Evolutionary conservation across 2,113 vertebrate genomes (phyloP).

Genomic region (Peromyscus californicus): DNA sequence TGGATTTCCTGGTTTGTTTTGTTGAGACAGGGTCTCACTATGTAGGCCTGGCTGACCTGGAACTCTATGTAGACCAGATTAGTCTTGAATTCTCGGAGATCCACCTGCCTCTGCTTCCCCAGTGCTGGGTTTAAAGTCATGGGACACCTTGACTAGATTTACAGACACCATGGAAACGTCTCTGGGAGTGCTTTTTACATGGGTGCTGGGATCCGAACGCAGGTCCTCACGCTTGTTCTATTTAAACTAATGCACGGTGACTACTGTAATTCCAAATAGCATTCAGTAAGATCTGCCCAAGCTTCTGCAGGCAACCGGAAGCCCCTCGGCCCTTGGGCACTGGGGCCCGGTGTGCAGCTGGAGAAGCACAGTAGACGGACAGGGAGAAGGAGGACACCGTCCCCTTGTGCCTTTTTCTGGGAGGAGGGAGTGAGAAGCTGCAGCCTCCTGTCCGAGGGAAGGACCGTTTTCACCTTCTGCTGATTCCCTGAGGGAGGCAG

Average conservation of each 20-base stretch:
- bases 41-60: background rate
- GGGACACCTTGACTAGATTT: background rate
- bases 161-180: background rate
- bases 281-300: background rate
- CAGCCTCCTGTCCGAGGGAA: accelerated
- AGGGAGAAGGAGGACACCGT: background rate
- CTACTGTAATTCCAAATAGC: background rate
- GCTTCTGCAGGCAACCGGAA: too few relatives aligned
- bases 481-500: accelerated
- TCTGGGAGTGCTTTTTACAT: background rate
- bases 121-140: background rate
- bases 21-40: background rate
- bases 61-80: background rate
- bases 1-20: background rate
- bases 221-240: background rate
- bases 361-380: background rate
- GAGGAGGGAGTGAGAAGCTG: accelerated
- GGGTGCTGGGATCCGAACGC: background rate
- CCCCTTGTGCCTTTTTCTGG: background rate
- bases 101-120: background rate
- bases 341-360: too few relatives aligned
- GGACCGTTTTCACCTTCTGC: background rate
- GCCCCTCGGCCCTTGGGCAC: background rate
- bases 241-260: too few relatives aligned
- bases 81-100: accelerated